Percentiles rank a stretch among this genome's conserved stretches.
Evolutionary conservation across 2,113 vertebrate genomes (phyloP).

Genomic region (Strigops habroptila): DNA sequence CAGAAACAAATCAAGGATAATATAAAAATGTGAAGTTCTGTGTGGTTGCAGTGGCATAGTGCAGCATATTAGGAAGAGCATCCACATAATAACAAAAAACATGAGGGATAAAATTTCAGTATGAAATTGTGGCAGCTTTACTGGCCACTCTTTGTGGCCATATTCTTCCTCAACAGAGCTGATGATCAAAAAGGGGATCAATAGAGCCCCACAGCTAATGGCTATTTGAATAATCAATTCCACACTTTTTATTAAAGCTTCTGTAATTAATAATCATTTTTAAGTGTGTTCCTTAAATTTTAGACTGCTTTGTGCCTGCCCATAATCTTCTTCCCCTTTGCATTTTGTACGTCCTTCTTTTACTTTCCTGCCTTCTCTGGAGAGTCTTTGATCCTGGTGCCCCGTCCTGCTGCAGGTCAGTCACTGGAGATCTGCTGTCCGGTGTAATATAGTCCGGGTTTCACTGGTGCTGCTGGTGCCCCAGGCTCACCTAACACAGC

Average conservation of each 20-base stretch:
- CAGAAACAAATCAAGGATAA: neutral
- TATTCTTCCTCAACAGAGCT: neutral
- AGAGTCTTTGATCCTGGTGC: rapidly evolving
- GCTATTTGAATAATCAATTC: neutral
- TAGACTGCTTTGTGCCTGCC: neutral
- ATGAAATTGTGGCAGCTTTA: rapidly evolving
- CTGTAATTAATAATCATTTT: neutral
- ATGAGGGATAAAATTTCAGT: rapidly evolving
- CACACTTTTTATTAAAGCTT: neutral
- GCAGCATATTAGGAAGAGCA: neutral
- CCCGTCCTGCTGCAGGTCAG: neutral
- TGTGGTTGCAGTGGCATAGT: neutral
- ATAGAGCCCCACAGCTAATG: neutral
- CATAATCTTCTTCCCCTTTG: neutral
- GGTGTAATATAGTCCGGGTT: neutral
- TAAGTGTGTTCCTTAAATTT: neutral
- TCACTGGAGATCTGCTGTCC: neutral
- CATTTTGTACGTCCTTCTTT: neutral
- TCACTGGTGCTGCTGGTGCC: neutral
- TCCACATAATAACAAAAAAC: neutral
- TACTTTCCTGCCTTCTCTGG: neutral
- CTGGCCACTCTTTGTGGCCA: neutral
- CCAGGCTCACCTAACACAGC: neutral
- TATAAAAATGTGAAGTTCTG: neutral
- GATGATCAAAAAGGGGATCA: neutral